Evolutionary conservation across 1,140 invertebrate genomes (phyloP), one percentile per base, ranked within the genome.

Genomic region (Drosophila punjabiensis): DNA sequence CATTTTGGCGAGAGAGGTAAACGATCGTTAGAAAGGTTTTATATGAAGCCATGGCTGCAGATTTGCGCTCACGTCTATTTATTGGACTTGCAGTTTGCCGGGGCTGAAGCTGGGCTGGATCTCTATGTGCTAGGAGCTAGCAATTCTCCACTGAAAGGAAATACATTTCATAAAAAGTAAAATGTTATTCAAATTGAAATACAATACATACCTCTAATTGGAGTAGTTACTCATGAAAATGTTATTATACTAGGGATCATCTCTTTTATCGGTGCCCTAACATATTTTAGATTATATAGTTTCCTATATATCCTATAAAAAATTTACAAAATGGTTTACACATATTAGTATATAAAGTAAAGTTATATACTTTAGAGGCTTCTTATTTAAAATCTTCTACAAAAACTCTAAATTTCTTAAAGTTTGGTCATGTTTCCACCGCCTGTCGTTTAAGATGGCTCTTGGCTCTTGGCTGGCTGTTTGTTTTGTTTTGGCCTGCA

Each of bases 1-100:
- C 86, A 91, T 91, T 90, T 90, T 82, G 64, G 85, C 81, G 82
- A 90, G 86, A 91, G 87, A 90, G 87, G 86, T 90, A 90, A 90
- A 90, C 87, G 86, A 87, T 90, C 86, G 86, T 90, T 90, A 90
- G 86, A 90, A 90, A 90, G 87, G 86, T 90, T 88, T 89, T 86
- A 85, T 90, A 74, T 86, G 79, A 69, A 69, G 81, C 79, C 73
- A 62, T 84, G 67, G 76, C 73, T 66, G 69, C 87, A 90, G 86
- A 90, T 90, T 90, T 90, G 76, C 69, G 82, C 87, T 89, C 86
- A 86, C 89, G 76, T 90, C 81, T 79, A 86, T 89, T 90, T 89
- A 89, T 89, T 89, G 82, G 83, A 90, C 74, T 87, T 79, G 65
- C 65, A 55, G 64, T 60, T 56, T 60, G 55, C 64, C 60, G 50